A percentile compares a stretch with the other conserved stretches of the same genome.
Evolutionary conservation across 1,140 invertebrate genomes (phyloP).

Genomic region (Drosophila teissieri): DNA sequence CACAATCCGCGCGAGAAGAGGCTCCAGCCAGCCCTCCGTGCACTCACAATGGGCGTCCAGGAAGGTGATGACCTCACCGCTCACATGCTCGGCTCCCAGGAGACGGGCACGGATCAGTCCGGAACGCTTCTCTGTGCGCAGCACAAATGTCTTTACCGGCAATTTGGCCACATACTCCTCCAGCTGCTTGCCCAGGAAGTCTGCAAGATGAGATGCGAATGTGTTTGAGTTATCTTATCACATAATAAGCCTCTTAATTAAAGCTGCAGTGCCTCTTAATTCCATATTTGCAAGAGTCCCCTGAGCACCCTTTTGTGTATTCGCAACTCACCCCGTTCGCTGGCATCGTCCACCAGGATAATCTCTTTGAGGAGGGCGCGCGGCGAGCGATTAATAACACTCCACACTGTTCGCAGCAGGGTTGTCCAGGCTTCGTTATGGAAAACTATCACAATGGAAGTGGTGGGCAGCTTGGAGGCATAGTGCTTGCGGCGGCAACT

Average conservation of each 20-base stretch:
- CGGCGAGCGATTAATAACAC: constrained; percentile 97
- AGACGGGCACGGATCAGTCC: constrained; percentile 97
- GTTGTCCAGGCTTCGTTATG: constrained; percentile 99
- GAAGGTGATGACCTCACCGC: constrained; percentile 97
- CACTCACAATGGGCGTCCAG: constrained; percentile 98
- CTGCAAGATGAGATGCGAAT: constrained; percentile 72
- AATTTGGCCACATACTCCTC: constrained; percentile 95
- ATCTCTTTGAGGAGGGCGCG: constrained; percentile 94
- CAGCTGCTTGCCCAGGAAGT: constrained; percentile 94
- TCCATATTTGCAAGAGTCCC: not conserved
- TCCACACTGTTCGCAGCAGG: constrained; percentile 97
- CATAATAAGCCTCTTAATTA: not conserved
- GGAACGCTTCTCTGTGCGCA: constrained; percentile 94
- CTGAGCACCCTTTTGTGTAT: not conserved
- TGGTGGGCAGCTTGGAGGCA: constrained; percentile 91
- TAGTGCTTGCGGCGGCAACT: constrained; percentile 93
- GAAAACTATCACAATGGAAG: constrained; percentile 98
- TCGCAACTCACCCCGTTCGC: constrained; percentile 89
- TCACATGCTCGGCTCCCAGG: constrained; percentile 95
- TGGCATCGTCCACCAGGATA: constrained; percentile 97
- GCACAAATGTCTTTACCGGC: constrained; percentile 92
- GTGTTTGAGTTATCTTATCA: not conserved
- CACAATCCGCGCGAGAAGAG: constrained; percentile 94
- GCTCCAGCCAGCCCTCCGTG: constrained; percentile 97
- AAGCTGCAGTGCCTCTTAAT: not conserved